These are phyloP conservation scores for Hapalemur alaotrensis DNA, from an alignment of 2,797 vertebrate species.

Conservation along the genomic window DNA sequence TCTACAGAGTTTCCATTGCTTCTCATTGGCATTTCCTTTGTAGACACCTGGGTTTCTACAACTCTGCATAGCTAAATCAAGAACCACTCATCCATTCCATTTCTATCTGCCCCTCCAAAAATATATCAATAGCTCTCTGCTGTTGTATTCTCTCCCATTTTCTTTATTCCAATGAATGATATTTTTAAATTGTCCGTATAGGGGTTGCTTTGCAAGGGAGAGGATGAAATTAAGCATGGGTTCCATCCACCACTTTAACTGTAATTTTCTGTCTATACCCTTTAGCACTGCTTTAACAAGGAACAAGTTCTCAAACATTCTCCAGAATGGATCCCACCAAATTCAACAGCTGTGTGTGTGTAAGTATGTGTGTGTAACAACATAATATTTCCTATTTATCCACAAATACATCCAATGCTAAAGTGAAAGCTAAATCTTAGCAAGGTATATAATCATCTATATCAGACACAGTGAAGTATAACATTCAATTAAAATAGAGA, in stretches of 20 bases:
- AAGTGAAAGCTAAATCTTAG: constrained; percentile 9
- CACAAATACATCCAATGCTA: not conserved
- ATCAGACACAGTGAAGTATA: constrained; percentile 16
- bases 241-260: not conserved
- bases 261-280: not conserved
- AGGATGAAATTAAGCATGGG: not conserved
- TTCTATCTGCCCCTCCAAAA: not conserved
- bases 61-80: not conserved
- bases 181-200: not conserved
- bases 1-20: not conserved
- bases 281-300: not conserved
- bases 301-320: not conserved
- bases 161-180: not conserved
- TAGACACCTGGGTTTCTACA: not conserved
- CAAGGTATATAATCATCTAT: not conserved
- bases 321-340: not conserved
- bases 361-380: not conserved
- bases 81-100: not conserved
- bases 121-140: not conserved
- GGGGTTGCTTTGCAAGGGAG: not conserved
- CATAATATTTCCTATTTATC: not conserved
- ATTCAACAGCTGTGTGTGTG: not conserved
- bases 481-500: constrained; percentile 16
- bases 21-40: not conserved
- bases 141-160: not conserved